These are phyloP conservation scores for Leptopilina drosophilae DNA, from an alignment of 2,888 invertebrate genomes.

Conservation along the genomic window DNA sequence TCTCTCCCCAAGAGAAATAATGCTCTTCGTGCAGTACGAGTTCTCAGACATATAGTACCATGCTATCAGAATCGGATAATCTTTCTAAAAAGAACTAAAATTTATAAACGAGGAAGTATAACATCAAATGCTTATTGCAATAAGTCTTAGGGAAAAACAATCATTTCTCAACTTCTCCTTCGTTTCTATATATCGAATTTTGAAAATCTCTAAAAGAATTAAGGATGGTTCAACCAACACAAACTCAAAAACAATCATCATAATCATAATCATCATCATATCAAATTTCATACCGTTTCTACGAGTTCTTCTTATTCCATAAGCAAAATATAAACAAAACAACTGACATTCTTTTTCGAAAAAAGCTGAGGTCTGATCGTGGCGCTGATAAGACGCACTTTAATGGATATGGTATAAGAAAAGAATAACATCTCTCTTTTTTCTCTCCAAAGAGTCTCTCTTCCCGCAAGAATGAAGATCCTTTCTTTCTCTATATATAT, in stretches of 20 bases:
- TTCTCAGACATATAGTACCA: slow-evolving; percentile 20
- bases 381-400: not conserved
- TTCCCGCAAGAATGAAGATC: slow-evolving; percentile 3
- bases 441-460: not conserved
- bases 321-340: slow-evolving; percentile 30
- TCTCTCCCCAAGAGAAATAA: not conserved
- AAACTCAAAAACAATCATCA: not conserved
- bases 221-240: too few species aligned
- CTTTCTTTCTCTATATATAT: not conserved
- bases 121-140: not conserved
- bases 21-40: slow-evolving; percentile 34
- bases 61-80: slow-evolving; percentile 38
- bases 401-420: slow-evolving; percentile 17
- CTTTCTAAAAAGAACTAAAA: slow-evolving; percentile 31
- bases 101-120: slow-evolving; percentile 39
- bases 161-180: not conserved
- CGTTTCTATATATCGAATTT: not conserved
- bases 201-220: not conserved
- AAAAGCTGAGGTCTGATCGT: slow-evolving; percentile 11
- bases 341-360: not conserved
- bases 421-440: slow-evolving; percentile 19
- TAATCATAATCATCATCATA: not conserved
- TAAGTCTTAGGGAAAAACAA: not conserved
- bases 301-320: not conserved
- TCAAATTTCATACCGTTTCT: slow-evolving; percentile 11